phyloP scores from a whole-genome alignment of 1,140 invertebrate genomes.

The Chrysopa pallens region DNA sequence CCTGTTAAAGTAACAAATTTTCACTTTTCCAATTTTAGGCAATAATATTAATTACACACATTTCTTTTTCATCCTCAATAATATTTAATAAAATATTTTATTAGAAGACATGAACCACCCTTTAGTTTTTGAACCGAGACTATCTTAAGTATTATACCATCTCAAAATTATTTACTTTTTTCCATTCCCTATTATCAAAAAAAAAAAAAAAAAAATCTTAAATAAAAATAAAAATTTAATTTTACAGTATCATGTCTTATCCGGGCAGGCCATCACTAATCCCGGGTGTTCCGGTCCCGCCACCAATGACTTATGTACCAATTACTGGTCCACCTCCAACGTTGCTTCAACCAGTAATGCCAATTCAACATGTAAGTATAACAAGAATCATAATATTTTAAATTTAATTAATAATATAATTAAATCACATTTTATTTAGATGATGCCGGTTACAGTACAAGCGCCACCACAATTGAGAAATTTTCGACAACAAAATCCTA shows the following conservation, averaged over 20 bases:
- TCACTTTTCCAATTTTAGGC: too few relatives aligned
- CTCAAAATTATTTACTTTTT: too few relatives aligned
- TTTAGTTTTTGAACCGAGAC: too few relatives aligned
- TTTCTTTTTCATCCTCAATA: too few relatives aligned
- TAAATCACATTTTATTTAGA: constrained; percentile 8
- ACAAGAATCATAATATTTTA: constrained; percentile 1
- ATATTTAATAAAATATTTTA: too few relatives aligned
- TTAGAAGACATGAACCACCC: too few relatives aligned
- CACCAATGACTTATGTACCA: constrained; percentile 29
- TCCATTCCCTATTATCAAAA: too few relatives aligned
- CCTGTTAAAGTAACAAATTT: too few relatives aligned
- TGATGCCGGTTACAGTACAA: constrained; percentile 32
- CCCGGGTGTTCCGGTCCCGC: constrained; percentile 26
- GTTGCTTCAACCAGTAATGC: constrained; percentile 28
- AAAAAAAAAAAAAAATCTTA: too few relatives aligned
- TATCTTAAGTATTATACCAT: too few relatives aligned
- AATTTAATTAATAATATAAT: neutral
- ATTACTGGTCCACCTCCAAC: constrained; percentile 23
- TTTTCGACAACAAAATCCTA: constrained; percentile 18
- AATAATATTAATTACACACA: too few relatives aligned
- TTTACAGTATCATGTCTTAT: constrained; percentile 23
- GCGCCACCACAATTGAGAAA: constrained; percentile 20
- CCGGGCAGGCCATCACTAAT: constrained; percentile 34
- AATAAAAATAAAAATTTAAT: too few relatives aligned
- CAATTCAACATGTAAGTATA: constrained; percentile 28